A percentile compares a stretch with the other conserved stretches of the same genome.
phyloP scores from a whole-genome alignment of 2,888 invertebrate genomes.

The Pseudococcus viburni region DNA sequence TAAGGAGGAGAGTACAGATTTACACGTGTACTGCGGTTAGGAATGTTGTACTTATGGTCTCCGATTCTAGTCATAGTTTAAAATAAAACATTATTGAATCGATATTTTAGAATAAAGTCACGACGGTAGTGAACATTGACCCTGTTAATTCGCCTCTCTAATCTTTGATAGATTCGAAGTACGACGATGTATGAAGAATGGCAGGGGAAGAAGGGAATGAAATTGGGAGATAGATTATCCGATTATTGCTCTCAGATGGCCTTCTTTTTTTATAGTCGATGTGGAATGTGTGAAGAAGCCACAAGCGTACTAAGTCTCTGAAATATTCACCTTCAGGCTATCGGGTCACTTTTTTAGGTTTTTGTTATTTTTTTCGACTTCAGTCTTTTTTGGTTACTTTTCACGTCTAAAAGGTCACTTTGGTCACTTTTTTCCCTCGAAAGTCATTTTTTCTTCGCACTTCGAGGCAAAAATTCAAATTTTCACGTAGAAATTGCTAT shows the following conservation, averaged over 20 bases:
- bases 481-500: too few relatives aligned
- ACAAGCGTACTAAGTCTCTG: not conserved
- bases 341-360: too few relatives aligned
- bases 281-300: not conserved
- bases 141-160: not conserved
- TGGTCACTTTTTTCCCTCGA: too few relatives aligned
- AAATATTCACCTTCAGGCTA: not conserved
- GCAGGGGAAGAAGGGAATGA: not conserved
- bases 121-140: conserved; percentile 6
- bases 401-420: too few relatives aligned
- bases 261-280: not conserved
- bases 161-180: not conserved
- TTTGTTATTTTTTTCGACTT: too few relatives aligned
- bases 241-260: too few relatives aligned
- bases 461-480: too few relatives aligned
- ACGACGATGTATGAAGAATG: not conserved
- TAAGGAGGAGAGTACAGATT: not conserved
- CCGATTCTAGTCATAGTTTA: conserved; percentile 12
- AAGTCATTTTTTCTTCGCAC: too few relatives aligned
- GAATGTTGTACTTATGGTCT: not conserved
- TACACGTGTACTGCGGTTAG: conserved; percentile 27
- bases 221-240: conserved; percentile 2
- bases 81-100: conserved; percentile 37
- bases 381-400: too few relatives aligned
- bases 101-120: conserved; percentile 38